Base-by-base conservation (phyloP, 1,140 invertebrate genomes). In the Euwallacea similis region DNA sequence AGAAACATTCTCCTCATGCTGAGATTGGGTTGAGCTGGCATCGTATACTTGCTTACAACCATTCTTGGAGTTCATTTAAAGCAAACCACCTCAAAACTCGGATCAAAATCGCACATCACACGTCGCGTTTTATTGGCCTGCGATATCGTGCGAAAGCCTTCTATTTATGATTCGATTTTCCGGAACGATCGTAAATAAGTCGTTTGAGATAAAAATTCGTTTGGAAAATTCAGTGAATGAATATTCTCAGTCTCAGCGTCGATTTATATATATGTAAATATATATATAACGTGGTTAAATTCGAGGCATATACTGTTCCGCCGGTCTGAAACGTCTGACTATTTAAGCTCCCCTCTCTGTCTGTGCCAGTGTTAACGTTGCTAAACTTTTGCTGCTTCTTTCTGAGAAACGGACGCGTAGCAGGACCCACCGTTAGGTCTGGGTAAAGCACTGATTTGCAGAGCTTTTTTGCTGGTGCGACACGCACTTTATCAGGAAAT, bases 41-140 rank as follows among this genome's bases (percentile, higher is more conserved):
- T 75, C 50, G 62, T 73, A 16, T 74, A 73, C 64, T 76, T 76
- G 69, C 76, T 78, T 53, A 78, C 76, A 68, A 78, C 76, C 76
- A 78, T 78, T 64, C 43, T 75, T 65, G 54, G 16, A 56, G 69
- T 60, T 66, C 42, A 71, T 66, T 61, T 71, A 66, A 55, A 47
- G 10, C 42, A 59, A 65, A 46, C 50, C 15, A 65, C 43, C 21
- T 61, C 16, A 56, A 58, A 72, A 59, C 15, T 10, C 42, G 21
- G 21, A 41, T 21, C 33, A 72, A 50, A 67, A 71, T 41, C 66
- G 59, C 41, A 67, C 67, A 42, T 69, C 73, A 74, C 73, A 74
- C 21, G 21, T 33, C 21, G 21, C 21, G 21, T 4, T 33, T 33
- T 33, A 33, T 33, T 33, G 21, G 21, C 69, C 54, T 71, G 66